Conservation (phyloP, 2,113 vertebrate species). For the Microcebus ravelobensis region DNA sequence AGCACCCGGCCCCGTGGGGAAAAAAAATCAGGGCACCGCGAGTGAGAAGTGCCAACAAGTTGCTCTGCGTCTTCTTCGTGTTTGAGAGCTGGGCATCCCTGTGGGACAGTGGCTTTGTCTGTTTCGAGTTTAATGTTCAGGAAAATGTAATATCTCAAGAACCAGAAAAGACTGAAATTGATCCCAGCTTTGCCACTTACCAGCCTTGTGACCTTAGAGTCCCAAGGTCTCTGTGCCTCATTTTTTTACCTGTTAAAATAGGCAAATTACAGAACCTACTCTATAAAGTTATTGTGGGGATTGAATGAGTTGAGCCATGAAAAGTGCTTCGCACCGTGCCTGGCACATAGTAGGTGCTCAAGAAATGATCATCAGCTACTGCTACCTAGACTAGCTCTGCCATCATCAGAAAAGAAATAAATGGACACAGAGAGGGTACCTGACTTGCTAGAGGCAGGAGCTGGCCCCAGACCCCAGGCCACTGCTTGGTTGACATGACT, state of each 20-base stretch:
- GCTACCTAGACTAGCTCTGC: not conserved
- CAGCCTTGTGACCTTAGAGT: not conserved
- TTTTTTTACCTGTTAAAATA: not conserved
- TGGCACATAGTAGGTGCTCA: not conserved
- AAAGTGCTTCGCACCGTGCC: not conserved
- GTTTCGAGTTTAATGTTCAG: not conserved
- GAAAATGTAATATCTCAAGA: not conserved
- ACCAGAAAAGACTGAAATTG: not conserved
- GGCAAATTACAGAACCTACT: not conserved
- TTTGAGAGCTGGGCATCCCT: not conserved
- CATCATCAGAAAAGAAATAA: not conserved
- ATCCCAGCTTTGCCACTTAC: not conserved
- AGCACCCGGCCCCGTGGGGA: not conserved
- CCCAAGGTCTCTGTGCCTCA: not conserved
- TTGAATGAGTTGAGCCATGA: not conserved
- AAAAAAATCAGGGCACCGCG: too few relatives aligned
- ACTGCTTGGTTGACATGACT: not conserved
- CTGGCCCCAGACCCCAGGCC: not conserved
- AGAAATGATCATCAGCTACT: not conserved
- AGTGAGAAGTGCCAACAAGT: fast-evolving
- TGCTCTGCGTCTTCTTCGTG: not conserved
- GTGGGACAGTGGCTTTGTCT: not conserved
- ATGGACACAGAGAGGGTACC: not conserved
- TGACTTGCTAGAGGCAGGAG: not conserved
- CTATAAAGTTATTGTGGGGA: not conserved